Evolutionary conservation across 1,140 invertebrate genomes (phyloP).

Genomic region (Procambarus virginalis): DNA sequence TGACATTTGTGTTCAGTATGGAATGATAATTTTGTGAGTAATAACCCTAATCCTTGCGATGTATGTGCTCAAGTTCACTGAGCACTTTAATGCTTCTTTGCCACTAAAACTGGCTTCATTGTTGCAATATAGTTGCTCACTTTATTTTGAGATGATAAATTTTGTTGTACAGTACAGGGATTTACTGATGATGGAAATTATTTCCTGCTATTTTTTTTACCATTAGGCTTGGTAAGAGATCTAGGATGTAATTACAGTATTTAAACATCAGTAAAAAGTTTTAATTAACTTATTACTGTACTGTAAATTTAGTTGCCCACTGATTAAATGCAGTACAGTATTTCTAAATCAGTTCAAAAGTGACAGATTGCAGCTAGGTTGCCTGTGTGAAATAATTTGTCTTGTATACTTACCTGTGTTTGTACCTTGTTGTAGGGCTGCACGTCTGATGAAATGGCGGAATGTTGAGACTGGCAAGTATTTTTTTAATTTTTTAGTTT

Average conservation of each 20-base stretch:
- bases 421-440: conserved; percentile 58
- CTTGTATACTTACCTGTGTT: conserved; percentile 38
- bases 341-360: neutral
- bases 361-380: neutral
- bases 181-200: neutral
- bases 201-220: neutral
- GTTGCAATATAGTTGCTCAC: conserved; percentile 39
- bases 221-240: neutral
- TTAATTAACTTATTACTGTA: no score
- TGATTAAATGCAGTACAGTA: neutral
- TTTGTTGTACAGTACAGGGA: neutral
- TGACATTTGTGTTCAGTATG: conserved; percentile 12
- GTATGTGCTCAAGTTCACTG: neutral
- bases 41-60: conserved; percentile 8
- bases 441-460: conserved; percentile 67
- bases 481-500: conserved; percentile 54
- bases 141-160: conserved; percentile 38
- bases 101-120: conserved; percentile 44
- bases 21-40: conserved; percentile 16
- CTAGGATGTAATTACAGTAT: neutral
- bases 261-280: neutral
- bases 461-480: conserved; percentile 70
- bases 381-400: conserved; percentile 12
- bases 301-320: neutral
- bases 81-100: conserved; percentile 3